These are phyloP conservation scores for Erythrocercus mccallii DNA, from an alignment of 2,113 vertebrate genomes.

Conservation along the genomic window DNA sequence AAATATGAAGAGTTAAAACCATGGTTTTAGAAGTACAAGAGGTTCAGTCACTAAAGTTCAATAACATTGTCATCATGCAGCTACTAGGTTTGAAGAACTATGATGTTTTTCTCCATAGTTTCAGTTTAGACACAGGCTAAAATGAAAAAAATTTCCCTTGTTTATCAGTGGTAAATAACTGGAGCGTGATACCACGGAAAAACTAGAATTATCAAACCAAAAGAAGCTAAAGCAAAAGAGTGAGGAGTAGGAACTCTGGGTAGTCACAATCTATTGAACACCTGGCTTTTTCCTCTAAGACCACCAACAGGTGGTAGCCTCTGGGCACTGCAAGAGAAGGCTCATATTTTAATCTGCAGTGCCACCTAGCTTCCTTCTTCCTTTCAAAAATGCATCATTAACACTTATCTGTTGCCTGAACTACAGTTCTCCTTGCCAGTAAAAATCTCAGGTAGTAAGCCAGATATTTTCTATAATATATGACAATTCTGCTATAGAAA, in stretches of 20 bases:
- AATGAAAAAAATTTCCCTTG: background rate
- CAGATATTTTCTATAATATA: background rate
- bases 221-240: background rate
- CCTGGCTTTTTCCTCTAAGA: background rate
- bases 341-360: constrained; percentile 11
- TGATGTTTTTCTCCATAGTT: background rate
- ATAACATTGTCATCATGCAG: background rate
- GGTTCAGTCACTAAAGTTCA: background rate
- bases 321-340: background rate
- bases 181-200: background rate
- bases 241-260: background rate
- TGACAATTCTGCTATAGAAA: constrained; percentile 17
- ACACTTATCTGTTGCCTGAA: background rate
- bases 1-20: background rate
- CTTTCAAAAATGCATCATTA: background rate
- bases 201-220: background rate
- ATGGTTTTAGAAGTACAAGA: background rate
- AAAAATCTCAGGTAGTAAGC: background rate
- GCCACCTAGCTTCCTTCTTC: constrained; percentile 42
- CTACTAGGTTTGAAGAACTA: background rate
- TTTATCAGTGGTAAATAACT: background rate
- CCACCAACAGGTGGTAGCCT: background rate
- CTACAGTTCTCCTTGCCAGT: background rate
- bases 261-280: background rate
- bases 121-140: background rate